A percentile compares a stretch with the other conserved stretches of the same genome.
Evolutionary conservation across 1,140 invertebrate species (phyloP).

Genomic region (Diorhabda sublineata): DNA sequence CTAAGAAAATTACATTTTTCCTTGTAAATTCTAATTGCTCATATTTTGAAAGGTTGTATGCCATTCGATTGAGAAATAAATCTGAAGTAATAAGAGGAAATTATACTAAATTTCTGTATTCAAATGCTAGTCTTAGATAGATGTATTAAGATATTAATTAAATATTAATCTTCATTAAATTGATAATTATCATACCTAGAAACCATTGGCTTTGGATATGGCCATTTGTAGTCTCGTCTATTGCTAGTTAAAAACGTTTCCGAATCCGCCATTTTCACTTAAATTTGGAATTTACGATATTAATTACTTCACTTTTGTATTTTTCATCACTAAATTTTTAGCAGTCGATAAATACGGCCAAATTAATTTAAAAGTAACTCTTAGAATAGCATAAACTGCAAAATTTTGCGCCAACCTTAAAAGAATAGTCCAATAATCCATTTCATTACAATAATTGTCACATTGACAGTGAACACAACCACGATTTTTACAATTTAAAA

Average conservation of each 20-base stretch:
- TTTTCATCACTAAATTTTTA: conserved; percentile 18
- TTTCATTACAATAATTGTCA: conserved; percentile 14
- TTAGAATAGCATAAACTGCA: conserved; percentile 27
- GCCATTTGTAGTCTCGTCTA: conserved; percentile 54
- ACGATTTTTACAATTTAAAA: too few relatives aligned
- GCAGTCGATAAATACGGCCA: conserved; percentile 21
- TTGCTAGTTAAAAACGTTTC: conserved; percentile 49
- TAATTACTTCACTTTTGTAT: conserved; percentile 6
- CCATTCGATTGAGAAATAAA: too few relatives aligned
- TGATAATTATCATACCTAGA: conserved; percentile 42
- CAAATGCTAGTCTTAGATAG: background rate
- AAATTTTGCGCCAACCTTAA: conserved; percentile 38
- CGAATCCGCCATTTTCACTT: conserved; percentile 22
- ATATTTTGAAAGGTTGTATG: too few relatives aligned
- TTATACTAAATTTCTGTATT: background rate
- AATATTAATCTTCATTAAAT: background rate
- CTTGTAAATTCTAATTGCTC: too few relatives aligned
- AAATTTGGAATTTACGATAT: conserved; percentile 15
- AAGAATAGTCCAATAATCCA: conserved; percentile 33
- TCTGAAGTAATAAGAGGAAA: too few relatives aligned
- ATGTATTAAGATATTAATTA: background rate
- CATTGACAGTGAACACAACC: background rate
- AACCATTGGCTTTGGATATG: conserved; percentile 52
- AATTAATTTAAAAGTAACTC: conserved; percentile 23
- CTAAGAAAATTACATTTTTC: too few relatives aligned